These are phyloP conservation scores for Rhynchonycteris naso DNA, from an alignment of 2,797 vertebrate species.

Conservation along the genomic window DNA sequence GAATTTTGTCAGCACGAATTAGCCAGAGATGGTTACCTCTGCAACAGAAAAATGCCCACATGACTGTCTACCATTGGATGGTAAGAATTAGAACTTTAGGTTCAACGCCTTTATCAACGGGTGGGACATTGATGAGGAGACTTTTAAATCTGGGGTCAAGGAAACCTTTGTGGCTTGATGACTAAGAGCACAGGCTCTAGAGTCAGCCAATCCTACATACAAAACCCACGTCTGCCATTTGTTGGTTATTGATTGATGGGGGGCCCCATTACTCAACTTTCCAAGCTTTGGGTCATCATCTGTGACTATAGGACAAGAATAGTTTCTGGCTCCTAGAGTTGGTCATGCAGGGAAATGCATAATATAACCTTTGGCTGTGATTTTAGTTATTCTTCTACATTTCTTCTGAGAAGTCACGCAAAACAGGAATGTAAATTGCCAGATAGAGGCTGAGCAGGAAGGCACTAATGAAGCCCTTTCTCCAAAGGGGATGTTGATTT, in stretches of 20 bases:
- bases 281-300: not conserved
- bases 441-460: not conserved
- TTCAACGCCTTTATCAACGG: not conserved
- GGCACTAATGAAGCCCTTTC: not conserved
- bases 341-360: accelerated
- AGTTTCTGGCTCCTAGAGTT: not conserved
- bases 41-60: not conserved
- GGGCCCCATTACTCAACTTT: not conserved
- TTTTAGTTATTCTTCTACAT: not conserved
- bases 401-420: constrained; percentile 23
- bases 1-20: not conserved
- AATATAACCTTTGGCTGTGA: not conserved
- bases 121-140: not conserved
- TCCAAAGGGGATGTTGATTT: constrained; percentile 54
- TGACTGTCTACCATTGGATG: accelerated
- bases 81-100: not conserved
- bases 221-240: not conserved
- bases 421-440: not conserved
- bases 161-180: not conserved
- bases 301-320: not conserved
- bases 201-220: not conserved
- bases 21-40: not conserved
- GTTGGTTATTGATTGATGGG: too few relatives aligned
- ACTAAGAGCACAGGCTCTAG: not conserved
- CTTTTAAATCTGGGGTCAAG: not conserved